Base-by-base conservation (phyloP, 2,888 invertebrate species). In the Drosophila meridionalis region DNA sequence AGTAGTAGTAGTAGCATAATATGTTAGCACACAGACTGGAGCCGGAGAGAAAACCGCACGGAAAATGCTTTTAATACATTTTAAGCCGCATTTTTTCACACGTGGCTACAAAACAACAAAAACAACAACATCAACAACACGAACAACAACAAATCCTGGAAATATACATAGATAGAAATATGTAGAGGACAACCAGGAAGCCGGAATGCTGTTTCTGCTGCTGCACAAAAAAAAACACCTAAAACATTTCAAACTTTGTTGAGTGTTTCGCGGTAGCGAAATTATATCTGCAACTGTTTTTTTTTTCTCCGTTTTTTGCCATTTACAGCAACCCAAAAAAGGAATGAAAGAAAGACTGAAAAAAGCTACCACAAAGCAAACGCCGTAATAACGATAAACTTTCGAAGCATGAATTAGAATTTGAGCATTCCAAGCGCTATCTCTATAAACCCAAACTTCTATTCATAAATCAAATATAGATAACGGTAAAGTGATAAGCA, bases 61-160 rank as follows among this genome's bases (percentile, higher is more conserved):
- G 74, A 77, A 87, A 82, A 85, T 82, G 83, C 87, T 85, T 87
- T 87, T 85, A 85, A 86, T 86, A 85, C 85, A 76, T 85, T 86
- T 87, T 85, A 87, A 86, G 87, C 86, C 86, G 82, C 83, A 88
- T 88, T 87, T 87, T 84, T 83, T 88, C 84, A 87, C 87, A 87
- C 89, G 88, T 87, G 89, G 84, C 89, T 80, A 79, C 75, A 86
- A 81, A 63, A 69, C 63, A 59, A 34, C 28, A 43, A 53, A 26
- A 36, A 28, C 45, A 28, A 4, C 58, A 61, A 73, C 63, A 53
- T 14, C 28, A 43, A 48, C 32, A 45, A 45, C 34, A 20, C 20
- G 20, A 43, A 48, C 56, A 8, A 40, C n/a, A n/a, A n/a, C n/a
- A 7, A 42, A 42, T 42, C 42, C 42, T n/a, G 42, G 42, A 7